A percentile compares a stretch with the other conserved stretches of the same genome.
These are phyloP conservation scores for Dorcus hopei DNA, from an alignment of 2,888 invertebrate genomes.

Conservation along the genomic window DNA sequence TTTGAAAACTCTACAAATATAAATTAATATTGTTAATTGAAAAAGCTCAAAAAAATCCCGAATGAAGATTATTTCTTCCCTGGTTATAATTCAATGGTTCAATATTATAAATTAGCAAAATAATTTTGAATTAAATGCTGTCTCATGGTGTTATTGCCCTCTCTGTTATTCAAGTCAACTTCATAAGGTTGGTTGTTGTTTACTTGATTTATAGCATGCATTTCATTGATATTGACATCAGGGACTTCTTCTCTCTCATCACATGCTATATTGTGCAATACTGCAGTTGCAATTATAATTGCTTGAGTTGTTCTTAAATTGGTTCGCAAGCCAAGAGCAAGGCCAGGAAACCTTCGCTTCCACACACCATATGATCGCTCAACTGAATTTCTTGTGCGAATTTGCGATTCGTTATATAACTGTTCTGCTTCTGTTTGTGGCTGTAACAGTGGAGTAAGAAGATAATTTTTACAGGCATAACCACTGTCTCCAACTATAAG, in stretches of 20 bases:
- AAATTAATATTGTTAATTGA: no score
- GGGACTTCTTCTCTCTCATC: slow-evolving; percentile 2
- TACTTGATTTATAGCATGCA: not conserved
- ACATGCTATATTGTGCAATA: slow-evolving; percentile 8
- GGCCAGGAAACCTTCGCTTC: slow-evolving; percentile 5
- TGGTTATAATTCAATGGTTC: no score
- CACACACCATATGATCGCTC: no score
- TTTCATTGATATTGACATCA: not conserved
- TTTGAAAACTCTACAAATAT: no score
- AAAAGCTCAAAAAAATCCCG: no score
- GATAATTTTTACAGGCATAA: slow-evolving; percentile 2
- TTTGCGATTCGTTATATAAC: slow-evolving; percentile 8
- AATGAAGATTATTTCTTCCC: no score
- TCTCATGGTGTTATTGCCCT: no score
- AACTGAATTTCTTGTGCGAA: slow-evolving; percentile 4
- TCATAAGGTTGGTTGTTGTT: no score
- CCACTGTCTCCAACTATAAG: slow-evolving; percentile 6
- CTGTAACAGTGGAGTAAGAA: slow-evolving; percentile 4
- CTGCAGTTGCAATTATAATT: slow-evolving; percentile 1
- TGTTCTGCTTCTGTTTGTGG: slow-evolving; percentile 5
- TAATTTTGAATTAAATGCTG: no score
- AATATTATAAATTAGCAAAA: no score
- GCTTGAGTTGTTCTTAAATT: not conserved
- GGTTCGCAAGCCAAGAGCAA: not conserved
- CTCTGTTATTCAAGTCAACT: no score